A percentile compares a stretch with the other conserved stretches of the same genome.
phyloP scores from a whole-genome alignment of 1,140 invertebrate species.

The Scaptomyza montana region DNA sequence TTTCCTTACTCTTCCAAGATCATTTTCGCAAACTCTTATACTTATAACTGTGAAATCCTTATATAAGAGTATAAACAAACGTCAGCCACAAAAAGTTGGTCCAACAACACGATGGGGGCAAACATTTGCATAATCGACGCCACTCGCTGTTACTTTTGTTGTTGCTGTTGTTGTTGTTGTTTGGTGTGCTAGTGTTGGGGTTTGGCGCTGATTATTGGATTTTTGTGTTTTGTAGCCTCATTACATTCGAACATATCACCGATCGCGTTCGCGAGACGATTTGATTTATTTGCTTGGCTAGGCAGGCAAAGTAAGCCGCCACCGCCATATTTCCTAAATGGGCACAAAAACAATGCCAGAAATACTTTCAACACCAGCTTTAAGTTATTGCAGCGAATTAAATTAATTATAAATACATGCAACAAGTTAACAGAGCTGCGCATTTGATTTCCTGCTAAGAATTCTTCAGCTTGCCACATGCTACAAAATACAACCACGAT shows the following conservation, averaged over 20 bases:
- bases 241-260: conserved; percentile 78
- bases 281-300: conserved; percentile 78
- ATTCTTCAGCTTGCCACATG: conserved; percentile 58
- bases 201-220: conserved; percentile 56
- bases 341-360: conserved; percentile 55
- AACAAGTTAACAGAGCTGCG: conserved; percentile 34
- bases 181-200: conserved; percentile 27
- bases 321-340: conserved; percentile 74
- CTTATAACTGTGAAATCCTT: background rate
- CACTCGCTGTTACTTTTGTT: conserved; percentile 15
- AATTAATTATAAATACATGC: conserved; percentile 73
- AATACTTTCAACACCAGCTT: conserved; percentile 79
- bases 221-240: conserved; percentile 56
- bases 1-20: no score
- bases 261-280: conserved; percentile 66
- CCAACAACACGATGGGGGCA: conserved; percentile 12
- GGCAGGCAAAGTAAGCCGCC: conserved; percentile 56
- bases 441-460: conserved; percentile 63
- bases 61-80: conserved; percentile 18
- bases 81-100: conserved; percentile 11
- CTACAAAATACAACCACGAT: conserved; percentile 42
- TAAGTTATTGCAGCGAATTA: conserved; percentile 74
- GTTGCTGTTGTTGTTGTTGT: conserved; percentile 35
- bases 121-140: conserved; percentile 73
- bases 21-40: no score